Base-by-base conservation (phyloP, 1,140 invertebrate genomes). In the Leptinotarsa defecta region DNA sequence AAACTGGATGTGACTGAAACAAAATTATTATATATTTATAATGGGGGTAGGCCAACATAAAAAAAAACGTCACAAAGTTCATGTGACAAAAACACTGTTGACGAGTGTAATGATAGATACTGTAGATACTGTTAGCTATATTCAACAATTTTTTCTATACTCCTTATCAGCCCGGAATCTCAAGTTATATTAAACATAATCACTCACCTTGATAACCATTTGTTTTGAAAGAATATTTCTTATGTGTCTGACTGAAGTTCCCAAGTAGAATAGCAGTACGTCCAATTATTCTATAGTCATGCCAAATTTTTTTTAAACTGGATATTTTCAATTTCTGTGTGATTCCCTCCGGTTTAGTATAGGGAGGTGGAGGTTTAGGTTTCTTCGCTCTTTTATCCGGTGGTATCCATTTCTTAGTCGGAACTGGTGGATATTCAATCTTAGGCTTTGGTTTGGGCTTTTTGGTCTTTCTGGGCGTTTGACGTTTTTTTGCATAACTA, bases 371-470 rank as follows among this genome's bases (percentile, higher is more conserved):
- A 19, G 61, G 48, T 68, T 80, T 80, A 19, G 62, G 65, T 67
- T 57, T 77, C 63, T 78, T 79, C 24, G 72, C 68, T 75, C 81
- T 74, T 74, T 81, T 4, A 67, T 85, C 80, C 5, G 83, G 83
- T 13, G 83, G 83, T 22, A 83, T 79, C 83, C 83, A 84, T 81
- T 81, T 84, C 65, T 78, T 81, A 1, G 78, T 81, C 0, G 81
- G 75, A 15, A 84, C 74, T 11, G 83, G 83, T 6, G 83, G 83
- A 73, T 84, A 84, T 8, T 79, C 17, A 63, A 70, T 69, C 75
- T 79, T 22, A 70, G 22, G 64, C 20, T 22, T 65, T 4, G 64
- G 64, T 15, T 20, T 65, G 20, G 64, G 64, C 22, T 65, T 65
- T 20, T 65, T 65, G 27, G 64, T 5, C 64, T 34, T 65, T 11